Evolutionary conservation across 2,797 vertebrate species (phyloP).

Genomic region (Miichthys miiuy): DNA sequence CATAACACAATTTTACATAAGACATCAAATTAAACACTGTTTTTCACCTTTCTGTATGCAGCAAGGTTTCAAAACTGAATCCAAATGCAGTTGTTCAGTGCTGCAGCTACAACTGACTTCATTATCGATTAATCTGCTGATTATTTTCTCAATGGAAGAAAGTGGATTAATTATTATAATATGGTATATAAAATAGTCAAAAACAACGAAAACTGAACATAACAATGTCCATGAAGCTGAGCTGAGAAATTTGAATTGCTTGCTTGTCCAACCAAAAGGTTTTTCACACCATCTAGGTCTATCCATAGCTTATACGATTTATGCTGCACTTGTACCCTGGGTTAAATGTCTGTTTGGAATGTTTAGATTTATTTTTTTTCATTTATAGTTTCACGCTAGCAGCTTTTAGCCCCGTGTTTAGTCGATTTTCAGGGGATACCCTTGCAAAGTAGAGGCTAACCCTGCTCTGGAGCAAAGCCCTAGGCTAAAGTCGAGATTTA

Average conservation of each 20-base stretch:
- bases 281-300: too few species aligned
- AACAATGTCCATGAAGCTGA: not conserved
- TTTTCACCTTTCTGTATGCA: not conserved
- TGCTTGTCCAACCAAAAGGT: not conserved
- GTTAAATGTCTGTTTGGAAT: too few species aligned
- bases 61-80: not conserved
- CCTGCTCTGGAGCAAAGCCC: too few species aligned
- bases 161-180: not conserved
- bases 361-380: too few species aligned
- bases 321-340: too few species aligned
- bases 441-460: too few species aligned
- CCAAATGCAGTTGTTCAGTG: not conserved
- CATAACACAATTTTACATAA: conserved; percentile 7
- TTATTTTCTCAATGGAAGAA: not conserved
- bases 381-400: too few species aligned
- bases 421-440: too few species aligned
- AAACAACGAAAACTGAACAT: not conserved
- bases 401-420: too few species aligned
- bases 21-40: conserved; percentile 1
- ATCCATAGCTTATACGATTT: too few species aligned
- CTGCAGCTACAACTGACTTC: not conserved
- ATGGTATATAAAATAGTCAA: not conserved
- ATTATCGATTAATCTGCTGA: not conserved
- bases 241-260: not conserved
- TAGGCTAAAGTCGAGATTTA: too few species aligned